Evolutionary conservation across 1,140 invertebrate genomes (phyloP), one percentile per base, ranked within the genome.

Genomic region (Drosophila bipectinata): DNA sequence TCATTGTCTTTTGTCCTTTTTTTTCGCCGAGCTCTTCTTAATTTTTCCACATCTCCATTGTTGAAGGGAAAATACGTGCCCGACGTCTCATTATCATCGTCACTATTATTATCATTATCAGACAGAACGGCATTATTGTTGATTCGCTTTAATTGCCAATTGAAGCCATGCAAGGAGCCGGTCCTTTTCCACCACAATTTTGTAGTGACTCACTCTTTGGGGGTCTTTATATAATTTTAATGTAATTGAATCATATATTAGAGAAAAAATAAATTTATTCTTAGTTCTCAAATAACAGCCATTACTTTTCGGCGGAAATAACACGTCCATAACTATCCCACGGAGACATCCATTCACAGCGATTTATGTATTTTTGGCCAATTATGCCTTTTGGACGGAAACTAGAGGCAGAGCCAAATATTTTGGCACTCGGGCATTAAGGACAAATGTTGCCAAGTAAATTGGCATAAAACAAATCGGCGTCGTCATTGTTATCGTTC

Each of bases 391-490:
- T 57, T 67, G 58, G 39, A 14, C 18, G 58, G 32, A 73, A 62
- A 79, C 60, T 77, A 62, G 41, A 64, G 52, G 21, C 49, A 54
- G 51, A 79, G 83, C 74, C 82, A 87, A 87, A 87, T 69, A 83
- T 60, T 52, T 87, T 87, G 83, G 83, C 83, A 88, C 39, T 51
- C 39, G 72, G n/a, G 15, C 83, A 83, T 87, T 83, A 87, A 79
- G 59, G 63, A 62, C 82, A 87, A 87, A 85, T 87, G 82, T 88
- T 87, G 83, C 82, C 82, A 87, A 88, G 63, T 68, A 75, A 83
- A 88, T 66, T 76, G 76, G 75, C 74, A 88, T 82, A 88, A 88
- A 82, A 81, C 78, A 87, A 87, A 87, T 85, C 82, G 82, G 61
- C 75, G 57, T 72, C 77, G 60, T 75, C 76, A 69, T 73, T 54